Evolutionary conservation across 2,113 vertebrate species (phyloP), one percentile per base, ranked within the genome.

Genomic region (Thamnaconus septentrionalis): DNA sequence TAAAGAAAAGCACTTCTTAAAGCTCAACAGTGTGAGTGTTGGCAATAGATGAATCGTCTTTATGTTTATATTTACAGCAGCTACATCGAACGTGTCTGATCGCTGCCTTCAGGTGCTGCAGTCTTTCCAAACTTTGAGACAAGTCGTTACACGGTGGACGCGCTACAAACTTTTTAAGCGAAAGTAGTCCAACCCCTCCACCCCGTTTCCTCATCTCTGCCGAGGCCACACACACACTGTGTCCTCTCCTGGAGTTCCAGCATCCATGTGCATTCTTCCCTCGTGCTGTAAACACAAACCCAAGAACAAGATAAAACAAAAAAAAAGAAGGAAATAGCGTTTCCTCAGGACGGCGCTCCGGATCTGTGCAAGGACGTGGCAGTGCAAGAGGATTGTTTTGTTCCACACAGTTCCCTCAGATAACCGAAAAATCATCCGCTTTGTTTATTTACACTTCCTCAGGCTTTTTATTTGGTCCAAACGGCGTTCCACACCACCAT

Each of bases 321-420:
- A 31, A 31, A 31, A 31, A 31, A 67, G 71, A 44, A 71, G 85
- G 87, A 86, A 87, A 67, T 44, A 51, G 53, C 62, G 55, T 85
- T 86, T 86, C 84, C 84, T 85, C 76, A 67, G 80, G 85, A 87
- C 78, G 75, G 76, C 82, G 81, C 80, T 78, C 59, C 39, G 46
- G 77, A 77, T 85, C 76, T 75, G 59, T 82, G 76, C 80, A 82
- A 75, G 80, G 84, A 79, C 73, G 41, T 3, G 56, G 53, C 76
- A 8, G 73, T 7, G 50, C 18, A 46, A 69, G 57, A 18, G 43
- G 76, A 76, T 75, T 82, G 85, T 83, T 86, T 86, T 79, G 58
- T 75, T 73, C 78, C 60, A 66, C 59, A 56, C 64, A 85, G 66
- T 74, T 76, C 61, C 77, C 42, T 62, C 69, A 75, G 82, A 86